Evolutionary conservation across 2,888 invertebrate species (phyloP).

Genomic region (Punctoribates punctum): DNA sequence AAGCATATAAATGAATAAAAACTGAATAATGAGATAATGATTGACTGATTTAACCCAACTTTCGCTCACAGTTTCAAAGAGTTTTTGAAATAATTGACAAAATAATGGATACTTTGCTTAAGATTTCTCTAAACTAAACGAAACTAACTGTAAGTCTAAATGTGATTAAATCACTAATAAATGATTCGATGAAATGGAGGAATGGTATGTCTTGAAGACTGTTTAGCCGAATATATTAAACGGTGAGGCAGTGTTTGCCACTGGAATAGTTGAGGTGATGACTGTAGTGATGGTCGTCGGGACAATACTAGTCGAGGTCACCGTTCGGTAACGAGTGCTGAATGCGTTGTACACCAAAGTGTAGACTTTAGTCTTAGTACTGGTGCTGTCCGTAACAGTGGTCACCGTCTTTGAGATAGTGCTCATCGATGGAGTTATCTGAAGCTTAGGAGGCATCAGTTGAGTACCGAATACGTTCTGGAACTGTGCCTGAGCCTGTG

Average conservation of each 20-base stretch:
- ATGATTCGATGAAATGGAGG: not conserved
- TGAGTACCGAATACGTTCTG: conserved; percentile 45
- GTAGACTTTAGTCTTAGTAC: conserved; percentile 48
- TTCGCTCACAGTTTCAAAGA: too few relatives aligned
- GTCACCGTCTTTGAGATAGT: conserved; percentile 41
- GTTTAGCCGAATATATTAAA: conserved; percentile 29
- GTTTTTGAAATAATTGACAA: too few relatives aligned
- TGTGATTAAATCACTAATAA: not conserved
- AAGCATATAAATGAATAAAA: too few relatives aligned
- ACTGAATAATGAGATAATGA: too few relatives aligned
- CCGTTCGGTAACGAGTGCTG: conserved; percentile 49
- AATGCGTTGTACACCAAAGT: conserved; percentile 50
- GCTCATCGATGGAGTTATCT: conserved; percentile 24
- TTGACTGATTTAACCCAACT: too few relatives aligned
- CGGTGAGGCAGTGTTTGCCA: conserved; percentile 25
- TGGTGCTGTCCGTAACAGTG: conserved; percentile 48
- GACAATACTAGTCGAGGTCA: conserved; percentile 48
- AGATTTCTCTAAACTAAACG: not conserved
- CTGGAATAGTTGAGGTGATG: conserved; percentile 38
- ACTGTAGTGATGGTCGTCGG: conserved; percentile 48
- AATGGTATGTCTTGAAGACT: conserved; percentile 26
- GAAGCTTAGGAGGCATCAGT: conserved; percentile 36
- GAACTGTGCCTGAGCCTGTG: conserved; percentile 44
- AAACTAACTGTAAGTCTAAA: not conserved
- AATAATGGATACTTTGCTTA: too few relatives aligned